Conservation (phyloP, 2,113 vertebrate species). For the Muscicapa adusta region DNA sequence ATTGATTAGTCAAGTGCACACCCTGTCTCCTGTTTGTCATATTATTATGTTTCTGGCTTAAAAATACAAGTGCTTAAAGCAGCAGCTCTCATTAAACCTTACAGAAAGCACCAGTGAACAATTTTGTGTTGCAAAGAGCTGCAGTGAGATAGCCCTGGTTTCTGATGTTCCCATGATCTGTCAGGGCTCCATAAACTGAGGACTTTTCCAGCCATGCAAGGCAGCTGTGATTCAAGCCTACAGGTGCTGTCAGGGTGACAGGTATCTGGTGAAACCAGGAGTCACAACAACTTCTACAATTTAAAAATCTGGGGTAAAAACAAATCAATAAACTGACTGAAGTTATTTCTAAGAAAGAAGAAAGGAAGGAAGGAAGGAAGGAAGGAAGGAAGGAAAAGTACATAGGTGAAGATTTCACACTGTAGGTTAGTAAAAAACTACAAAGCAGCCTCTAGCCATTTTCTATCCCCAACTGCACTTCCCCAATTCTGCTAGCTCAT, state of each 20-base stretch:
- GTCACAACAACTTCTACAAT: not conserved
- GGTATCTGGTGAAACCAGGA: not conserved
- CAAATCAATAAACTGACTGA: conserved; percentile 48
- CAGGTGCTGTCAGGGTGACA: not conserved
- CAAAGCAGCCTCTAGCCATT: not conserved
- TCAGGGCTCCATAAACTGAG: not conserved
- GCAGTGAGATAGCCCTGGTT: not conserved
- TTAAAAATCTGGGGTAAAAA: conserved; percentile 32
- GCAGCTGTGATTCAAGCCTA: not conserved
- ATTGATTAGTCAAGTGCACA: not conserved
- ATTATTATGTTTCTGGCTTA: not conserved
- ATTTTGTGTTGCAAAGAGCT: not conserved
- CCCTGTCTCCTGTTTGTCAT: not conserved
- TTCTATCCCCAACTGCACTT: not conserved
- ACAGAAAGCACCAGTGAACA: not conserved
- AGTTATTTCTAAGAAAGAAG: conserved; percentile 30
- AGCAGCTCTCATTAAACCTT: not conserved
- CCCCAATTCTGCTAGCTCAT: not conserved
- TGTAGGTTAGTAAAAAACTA: not conserved
- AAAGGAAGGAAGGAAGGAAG: not conserved
- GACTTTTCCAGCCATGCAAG: not conserved
- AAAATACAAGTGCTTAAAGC: not conserved
- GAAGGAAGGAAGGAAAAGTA: not conserved
- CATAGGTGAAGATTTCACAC: conserved; percentile 19
- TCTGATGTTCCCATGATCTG: not conserved